Percentiles rank a stretch among this genome's conserved stretches.
Evolutionary conservation across 2,888 invertebrate genomes (phyloP).

Genomic region (Deroplatys truncata): DNA sequence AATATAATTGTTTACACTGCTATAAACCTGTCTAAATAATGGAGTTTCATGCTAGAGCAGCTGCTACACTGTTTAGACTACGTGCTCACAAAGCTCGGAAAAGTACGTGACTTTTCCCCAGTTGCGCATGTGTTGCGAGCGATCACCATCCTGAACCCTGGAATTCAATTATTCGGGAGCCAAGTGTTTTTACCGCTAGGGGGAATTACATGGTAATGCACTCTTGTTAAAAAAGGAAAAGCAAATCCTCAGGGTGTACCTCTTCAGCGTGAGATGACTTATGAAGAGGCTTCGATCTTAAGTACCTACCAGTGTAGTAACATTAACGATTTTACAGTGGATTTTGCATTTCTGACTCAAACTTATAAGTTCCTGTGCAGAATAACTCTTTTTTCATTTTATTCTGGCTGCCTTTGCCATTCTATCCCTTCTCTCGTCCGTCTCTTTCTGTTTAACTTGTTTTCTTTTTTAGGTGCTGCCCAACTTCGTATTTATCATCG

Average conservation of each 20-base stretch:
- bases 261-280: background rate
- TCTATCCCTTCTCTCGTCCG: background rate
- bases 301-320: background rate
- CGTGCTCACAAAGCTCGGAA: background rate
- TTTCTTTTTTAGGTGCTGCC: no score
- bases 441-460: no score
- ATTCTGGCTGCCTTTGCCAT: no score
- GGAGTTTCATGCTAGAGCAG: background rate
- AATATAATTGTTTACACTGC: background rate
- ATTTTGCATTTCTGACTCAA: background rate
- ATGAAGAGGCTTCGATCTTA: background rate
- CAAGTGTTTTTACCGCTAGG: background rate
- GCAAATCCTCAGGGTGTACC: background rate
- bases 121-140: background rate
- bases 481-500: no score
- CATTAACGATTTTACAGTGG: background rate
- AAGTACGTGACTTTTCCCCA: background rate
- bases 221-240: background rate
- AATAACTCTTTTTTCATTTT: no score
- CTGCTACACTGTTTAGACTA: background rate
- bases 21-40: background rate
- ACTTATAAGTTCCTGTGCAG: no score
- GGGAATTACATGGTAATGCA: background rate
- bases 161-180: background rate
- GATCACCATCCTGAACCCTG: background rate